Evolutionary conservation across 2,797 vertebrate genomes (phyloP).

Genomic region (Eleutherodactylus coqui): DNA sequence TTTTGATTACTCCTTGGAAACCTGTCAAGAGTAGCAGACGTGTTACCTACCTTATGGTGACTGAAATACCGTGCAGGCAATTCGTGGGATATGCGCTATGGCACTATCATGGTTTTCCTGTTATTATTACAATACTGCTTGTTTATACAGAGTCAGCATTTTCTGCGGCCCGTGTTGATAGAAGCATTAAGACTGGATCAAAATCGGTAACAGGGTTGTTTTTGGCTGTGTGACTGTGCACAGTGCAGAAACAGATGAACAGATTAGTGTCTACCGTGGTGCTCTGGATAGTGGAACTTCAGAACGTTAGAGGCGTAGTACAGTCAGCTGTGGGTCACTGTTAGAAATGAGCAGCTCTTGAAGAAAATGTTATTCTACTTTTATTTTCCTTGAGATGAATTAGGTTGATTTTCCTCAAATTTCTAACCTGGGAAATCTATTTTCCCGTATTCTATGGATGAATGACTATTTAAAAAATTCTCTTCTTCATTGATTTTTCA

Average conservation of each 20-base stretch:
- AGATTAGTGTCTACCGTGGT: not conserved
- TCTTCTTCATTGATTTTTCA: not conserved
- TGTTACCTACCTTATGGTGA: not conserved
- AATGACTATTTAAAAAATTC: not conserved
- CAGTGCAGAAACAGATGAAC: not conserved
- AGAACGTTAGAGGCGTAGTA: not conserved
- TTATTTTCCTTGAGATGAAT: too few species aligned
- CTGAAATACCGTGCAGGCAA: not conserved
- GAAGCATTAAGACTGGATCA: slow-evolving; percentile 1
- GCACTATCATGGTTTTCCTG: not conserved
- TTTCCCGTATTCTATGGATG: not conserved
- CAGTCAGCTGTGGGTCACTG: not conserved
- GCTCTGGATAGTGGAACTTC: not conserved
- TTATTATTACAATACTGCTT: not conserved
- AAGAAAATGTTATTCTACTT: not conserved
- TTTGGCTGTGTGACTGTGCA: not conserved
- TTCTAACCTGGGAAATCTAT: not conserved
- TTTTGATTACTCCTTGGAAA: slow-evolving; percentile 7
- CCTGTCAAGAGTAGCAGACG: slow-evolving; percentile 12
- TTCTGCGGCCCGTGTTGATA: not conserved
- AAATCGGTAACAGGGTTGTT: not conserved
- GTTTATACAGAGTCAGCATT: slow-evolving; percentile 24
- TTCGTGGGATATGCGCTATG: not conserved
- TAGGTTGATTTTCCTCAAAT: not conserved
- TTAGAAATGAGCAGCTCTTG: not conserved